A percentile compares a stretch with the other conserved stretches of the same genome.
Conservation (phyloP, 2,888 invertebrate genomes). For the Orthosia incerta region DNA sequence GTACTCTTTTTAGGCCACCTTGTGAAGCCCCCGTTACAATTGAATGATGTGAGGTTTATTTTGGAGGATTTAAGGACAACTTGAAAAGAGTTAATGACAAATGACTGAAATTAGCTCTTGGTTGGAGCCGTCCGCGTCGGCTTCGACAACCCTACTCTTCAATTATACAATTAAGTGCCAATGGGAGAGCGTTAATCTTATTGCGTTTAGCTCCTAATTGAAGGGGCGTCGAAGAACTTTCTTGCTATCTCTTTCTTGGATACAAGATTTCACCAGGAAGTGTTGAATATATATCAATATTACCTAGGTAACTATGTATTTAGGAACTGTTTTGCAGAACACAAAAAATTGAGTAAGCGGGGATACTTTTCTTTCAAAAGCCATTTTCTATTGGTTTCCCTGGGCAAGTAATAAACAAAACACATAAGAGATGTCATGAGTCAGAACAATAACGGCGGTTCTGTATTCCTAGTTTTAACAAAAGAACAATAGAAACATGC, state of each 20-base stretch:
- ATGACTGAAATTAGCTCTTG: conserved; percentile 58
- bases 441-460: conserved; percentile 30
- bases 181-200: conserved; percentile 67
- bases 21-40: conserved; percentile 16
- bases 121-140: conserved; percentile 31
- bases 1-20: conserved; percentile 18
- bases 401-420: conserved; percentile 6
- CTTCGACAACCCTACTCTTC: conserved; percentile 49
- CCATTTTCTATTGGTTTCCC: background rate
- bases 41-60: conserved; percentile 6
- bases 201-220: conserved; percentile 55
- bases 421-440: conserved; percentile 18
- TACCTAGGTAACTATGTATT: background rate
- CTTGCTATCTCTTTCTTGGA: conserved; percentile 7
- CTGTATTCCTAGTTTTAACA: conserved; percentile 33
- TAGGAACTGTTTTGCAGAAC: background rate
- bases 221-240: conserved; percentile 34
- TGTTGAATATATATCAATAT: background rate
- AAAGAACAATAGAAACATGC: conserved; percentile 50
- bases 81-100: conserved; percentile 49
- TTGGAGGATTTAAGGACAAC: background rate
- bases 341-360: background rate
- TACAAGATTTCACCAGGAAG: background rate
- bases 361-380: background rate
- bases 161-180: conserved; percentile 68